phyloP scores from a whole-genome alignment of 2,888 invertebrate species.

The Synergus gifuensis region DNA sequence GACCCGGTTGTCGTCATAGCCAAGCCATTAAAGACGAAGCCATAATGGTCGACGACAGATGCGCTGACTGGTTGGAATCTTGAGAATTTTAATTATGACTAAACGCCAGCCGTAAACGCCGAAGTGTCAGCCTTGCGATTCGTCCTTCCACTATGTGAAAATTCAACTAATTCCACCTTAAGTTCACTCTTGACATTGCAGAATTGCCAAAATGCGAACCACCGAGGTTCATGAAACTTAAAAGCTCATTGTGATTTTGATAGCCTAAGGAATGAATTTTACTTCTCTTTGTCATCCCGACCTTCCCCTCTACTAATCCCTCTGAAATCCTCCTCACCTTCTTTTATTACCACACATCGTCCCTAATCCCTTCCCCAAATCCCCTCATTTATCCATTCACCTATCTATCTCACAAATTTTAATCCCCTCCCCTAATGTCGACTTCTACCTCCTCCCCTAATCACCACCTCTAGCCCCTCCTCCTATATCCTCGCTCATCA shows the following conservation, averaged over 20 bases:
- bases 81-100: conserved; percentile 45
- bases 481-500: no score
- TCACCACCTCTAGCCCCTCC: no score
- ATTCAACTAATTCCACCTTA: conserved; percentile 9
- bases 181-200: neutral
- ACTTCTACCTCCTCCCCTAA: no score
- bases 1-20: conserved; percentile 46
- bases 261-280: no score
- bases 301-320: no score
- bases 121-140: neutral
- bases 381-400: no score
- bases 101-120: neutral
- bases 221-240: neutral
- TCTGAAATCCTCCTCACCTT: no score
- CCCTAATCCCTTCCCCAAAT: no score
- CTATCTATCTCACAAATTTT: no score
- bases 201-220: neutral
- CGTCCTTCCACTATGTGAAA: neutral
- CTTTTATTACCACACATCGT: no score
- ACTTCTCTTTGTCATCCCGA: no score
- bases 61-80: conserved; percentile 49
- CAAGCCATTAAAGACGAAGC: conserved; percentile 50
- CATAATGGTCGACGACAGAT: conserved; percentile 58
- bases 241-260: neutral
- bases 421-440: no score